These are phyloP conservation scores for Sarcophaga caerulescens DNA, from an alignment of 2,888 invertebrate species.

Conservation along the genomic window DNA sequence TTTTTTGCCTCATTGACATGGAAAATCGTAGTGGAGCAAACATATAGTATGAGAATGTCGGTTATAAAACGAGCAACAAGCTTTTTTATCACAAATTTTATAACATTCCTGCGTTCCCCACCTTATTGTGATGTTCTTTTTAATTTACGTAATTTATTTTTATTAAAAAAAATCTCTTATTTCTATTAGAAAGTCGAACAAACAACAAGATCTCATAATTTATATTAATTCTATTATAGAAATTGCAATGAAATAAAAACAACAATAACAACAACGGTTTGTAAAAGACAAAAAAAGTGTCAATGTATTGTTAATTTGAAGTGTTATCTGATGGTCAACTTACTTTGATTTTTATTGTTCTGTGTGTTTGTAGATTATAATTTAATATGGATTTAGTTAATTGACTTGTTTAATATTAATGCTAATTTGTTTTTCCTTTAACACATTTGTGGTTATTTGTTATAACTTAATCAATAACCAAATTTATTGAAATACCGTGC, in stretches of 20 bases:
- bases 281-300: neutral
- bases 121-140: constrained; percentile 8
- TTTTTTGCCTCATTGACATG: neutral
- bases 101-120: constrained; percentile 3
- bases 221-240: constrained; percentile 14
- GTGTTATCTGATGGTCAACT: constrained; percentile 26
- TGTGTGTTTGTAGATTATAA: neutral
- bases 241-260: constrained; percentile 26
- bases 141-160: constrained; percentile 46
- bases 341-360: constrained; percentile 24
- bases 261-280: neutral
- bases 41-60: neutral
- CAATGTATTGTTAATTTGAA: neutral
- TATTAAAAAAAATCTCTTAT: neutral
- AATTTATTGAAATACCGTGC: constrained; percentile 3
- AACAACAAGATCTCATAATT: constrained; percentile 21
- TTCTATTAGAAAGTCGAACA: neutral
- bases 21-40: neutral
- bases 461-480: constrained; percentile 13
- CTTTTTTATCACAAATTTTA: neutral
- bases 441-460: constrained; percentile 21
- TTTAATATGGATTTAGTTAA: constrained; percentile 9
- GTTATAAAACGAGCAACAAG: constrained; percentile 10
- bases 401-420: constrained; percentile 27
- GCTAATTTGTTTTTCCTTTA: neutral